Percentiles rank a stretch among this genome's conserved stretches.
Evolutionary conservation across 2,888 invertebrate species (phyloP).

Genomic region (Rhyacophila evoluta): DNA sequence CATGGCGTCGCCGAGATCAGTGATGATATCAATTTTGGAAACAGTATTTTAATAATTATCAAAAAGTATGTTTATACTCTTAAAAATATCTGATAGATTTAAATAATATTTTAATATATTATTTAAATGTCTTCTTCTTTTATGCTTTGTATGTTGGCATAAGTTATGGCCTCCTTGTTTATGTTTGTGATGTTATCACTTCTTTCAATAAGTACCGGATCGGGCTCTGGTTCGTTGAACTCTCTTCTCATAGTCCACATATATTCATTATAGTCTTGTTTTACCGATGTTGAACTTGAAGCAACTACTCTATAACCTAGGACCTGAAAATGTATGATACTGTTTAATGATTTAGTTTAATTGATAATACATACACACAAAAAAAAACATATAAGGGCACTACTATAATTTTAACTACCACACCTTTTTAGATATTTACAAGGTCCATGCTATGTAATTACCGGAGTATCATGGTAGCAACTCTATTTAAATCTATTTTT

Average conservation of each 20-base stretch:
- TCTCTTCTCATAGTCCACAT: constrained; percentile 96
- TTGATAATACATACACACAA: no score
- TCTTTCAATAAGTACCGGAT: constrained; percentile 70
- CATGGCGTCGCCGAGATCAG: neutral
- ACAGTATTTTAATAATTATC: no score
- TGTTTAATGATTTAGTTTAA: no score
- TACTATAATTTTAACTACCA: no score
- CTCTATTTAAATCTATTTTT: no score
- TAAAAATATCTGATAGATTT: neutral
- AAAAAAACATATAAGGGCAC: no score
- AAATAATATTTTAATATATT: neutral
- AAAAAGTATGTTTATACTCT: neutral
- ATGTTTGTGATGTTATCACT: constrained; percentile 72
- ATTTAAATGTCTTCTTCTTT: constrained; percentile 67
- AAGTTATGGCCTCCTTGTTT: constrained; percentile 71
- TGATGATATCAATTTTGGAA: neutral
- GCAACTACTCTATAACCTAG: constrained; percentile 90
- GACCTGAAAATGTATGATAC: constrained; percentile 71
- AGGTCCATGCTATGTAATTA: no score
- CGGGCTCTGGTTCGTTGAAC: constrained; percentile 84
- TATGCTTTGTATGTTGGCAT: constrained; percentile 63
- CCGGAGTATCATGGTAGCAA: no score
- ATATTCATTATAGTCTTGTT: constrained; percentile 90
- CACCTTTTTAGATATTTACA: no score
- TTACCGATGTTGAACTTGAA: constrained; percentile 86